Evolutionary conservation across 2,113 vertebrate genomes (phyloP).

Genomic region (Podarcis raffonei): DNA sequence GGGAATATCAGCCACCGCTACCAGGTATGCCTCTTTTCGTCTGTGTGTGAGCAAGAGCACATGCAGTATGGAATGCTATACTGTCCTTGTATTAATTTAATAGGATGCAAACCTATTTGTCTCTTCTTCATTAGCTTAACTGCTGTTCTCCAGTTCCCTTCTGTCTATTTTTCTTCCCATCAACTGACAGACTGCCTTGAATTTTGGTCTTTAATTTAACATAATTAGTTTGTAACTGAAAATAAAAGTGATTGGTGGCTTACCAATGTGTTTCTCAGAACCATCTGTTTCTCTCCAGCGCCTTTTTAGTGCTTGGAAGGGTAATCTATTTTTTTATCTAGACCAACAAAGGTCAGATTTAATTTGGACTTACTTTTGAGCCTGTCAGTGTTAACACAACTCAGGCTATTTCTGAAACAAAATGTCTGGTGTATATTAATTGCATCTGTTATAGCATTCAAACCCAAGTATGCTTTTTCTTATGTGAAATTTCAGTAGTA

Average conservation of each 20-base stretch:
- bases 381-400: constrained; percentile 15
- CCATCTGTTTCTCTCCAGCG: constrained; percentile 57
- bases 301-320: constrained; percentile 47
- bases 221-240: constrained; percentile 60
- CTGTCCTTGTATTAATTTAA: constrained; percentile 29
- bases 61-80: neutral
- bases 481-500: neutral
- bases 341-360: constrained; percentile 48
- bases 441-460: neutral
- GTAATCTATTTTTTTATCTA: constrained; percentile 48
- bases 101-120: constrained; percentile 38
- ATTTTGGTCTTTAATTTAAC: constrained; percentile 57
- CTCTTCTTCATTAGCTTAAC: constrained; percentile 40
- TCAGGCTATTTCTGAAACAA: constrained; percentile 8
- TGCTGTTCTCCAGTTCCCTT: constrained; percentile 25
- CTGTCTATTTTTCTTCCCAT: constrained; percentile 46
- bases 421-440: constrained; percentile 26
- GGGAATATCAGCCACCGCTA: neutral
- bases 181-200: constrained; percentile 35
- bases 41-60: neutral
- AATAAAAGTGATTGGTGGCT: constrained; percentile 63
- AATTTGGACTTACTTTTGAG: constrained; percentile 45
- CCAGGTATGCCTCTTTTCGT: neutral
- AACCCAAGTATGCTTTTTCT: neutral
- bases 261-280: constrained; percentile 47